These are phyloP conservation scores for Eilema griseolum DNA, from an alignment of 2,888 invertebrate genomes.

Conservation along the genomic window DNA sequence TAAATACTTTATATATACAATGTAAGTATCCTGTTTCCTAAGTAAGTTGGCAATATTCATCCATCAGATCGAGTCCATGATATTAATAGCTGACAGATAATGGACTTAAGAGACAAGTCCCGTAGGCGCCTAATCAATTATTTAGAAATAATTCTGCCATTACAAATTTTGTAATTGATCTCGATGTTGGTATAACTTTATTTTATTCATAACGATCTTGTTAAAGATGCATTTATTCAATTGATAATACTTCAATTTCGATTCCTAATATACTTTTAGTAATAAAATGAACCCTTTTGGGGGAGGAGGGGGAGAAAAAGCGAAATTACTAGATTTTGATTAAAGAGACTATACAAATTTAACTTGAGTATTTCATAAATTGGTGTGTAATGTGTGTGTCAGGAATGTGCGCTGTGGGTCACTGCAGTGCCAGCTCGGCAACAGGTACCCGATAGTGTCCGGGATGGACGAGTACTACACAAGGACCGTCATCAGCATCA, in stretches of 20 bases:
- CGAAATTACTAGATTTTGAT: too few species aligned
- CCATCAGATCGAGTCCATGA: not conserved
- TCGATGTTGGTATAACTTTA: not conserved
- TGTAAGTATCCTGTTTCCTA: too few species aligned
- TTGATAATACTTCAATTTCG: too few species aligned
- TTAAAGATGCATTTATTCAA: not conserved
- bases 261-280: too few species aligned
- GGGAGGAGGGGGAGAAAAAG: too few species aligned
- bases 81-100: not conserved
- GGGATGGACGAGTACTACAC: conserved; percentile 95
- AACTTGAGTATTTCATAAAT: not conserved
- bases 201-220: not conserved
- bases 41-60: not conserved
- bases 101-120: not conserved
- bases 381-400: conserved; percentile 11
- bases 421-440: conserved; percentile 97
- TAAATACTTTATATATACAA: too few species aligned
- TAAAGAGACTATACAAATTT: too few species aligned
- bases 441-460: conserved; percentile 92
- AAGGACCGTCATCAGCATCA: conserved; percentile 95
- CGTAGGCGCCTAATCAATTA: too few species aligned
- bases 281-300: too few species aligned
- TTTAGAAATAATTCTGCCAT: not conserved
- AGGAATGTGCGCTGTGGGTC: conserved; percentile 98
- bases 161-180: not conserved